Evolutionary conservation across 2,888 invertebrate species (phyloP).

Genomic region (Drosophila affinis): DNA sequence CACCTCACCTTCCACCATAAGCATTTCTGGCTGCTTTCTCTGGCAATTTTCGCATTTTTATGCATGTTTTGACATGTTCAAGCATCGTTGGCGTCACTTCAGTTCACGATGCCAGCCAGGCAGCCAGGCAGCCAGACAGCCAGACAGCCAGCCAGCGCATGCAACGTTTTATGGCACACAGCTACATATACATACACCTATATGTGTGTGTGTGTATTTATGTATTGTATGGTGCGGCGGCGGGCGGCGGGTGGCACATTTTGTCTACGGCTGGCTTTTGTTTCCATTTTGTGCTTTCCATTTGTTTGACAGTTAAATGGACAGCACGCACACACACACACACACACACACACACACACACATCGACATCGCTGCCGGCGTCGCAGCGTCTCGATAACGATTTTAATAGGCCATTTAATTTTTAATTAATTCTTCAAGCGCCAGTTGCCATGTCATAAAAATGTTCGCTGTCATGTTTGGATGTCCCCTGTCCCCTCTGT

Average conservation of each 20-base stretch:
- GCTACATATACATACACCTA: not conserved
- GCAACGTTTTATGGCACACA: constrained; percentile 58
- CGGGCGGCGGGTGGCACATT: constrained; percentile 2
- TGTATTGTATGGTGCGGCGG: not conserved
- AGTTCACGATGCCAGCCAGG: constrained; percentile 53
- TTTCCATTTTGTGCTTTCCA: constrained; percentile 56
- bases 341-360: not conserved
- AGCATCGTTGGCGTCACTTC: constrained; percentile 61
- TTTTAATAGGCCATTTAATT: constrained; percentile 78
- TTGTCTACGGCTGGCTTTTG: constrained; percentile 46
- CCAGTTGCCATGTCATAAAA: constrained; percentile 74
- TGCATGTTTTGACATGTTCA: constrained; percentile 71
- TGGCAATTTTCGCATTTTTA: constrained; percentile 53
- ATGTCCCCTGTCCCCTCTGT: constrained; percentile 8
- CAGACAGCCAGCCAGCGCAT: constrained; percentile 40
- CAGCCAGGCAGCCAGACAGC: not conserved
- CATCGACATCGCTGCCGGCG: constrained; percentile 38
- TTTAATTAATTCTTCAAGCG: constrained; percentile 78
- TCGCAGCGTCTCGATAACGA: constrained; percentile 73
- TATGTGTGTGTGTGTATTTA: not conserved
- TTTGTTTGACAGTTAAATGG: constrained; percentile 69
- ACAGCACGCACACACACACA: constrained; percentile 11
- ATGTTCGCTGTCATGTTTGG: constrained; percentile 60
- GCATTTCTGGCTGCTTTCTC: not conserved
- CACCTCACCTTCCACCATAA: not conserved